Evolutionary conservation across 2,888 invertebrate genomes (phyloP).

Genomic region (Lumbricus terrestris): DNA sequence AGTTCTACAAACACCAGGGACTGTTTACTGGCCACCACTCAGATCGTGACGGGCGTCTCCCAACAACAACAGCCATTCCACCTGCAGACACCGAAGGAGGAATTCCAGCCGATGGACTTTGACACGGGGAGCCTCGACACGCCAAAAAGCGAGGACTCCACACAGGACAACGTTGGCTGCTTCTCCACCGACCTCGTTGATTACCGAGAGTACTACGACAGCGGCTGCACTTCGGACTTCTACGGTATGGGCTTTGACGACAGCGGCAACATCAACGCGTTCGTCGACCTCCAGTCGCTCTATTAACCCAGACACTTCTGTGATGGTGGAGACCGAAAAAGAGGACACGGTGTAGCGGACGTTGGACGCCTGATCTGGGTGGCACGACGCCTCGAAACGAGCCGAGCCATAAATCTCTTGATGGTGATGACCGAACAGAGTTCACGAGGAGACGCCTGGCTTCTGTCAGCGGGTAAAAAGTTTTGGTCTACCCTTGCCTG

Average conservation of each 20-base stretch:
- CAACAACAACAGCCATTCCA: background rate
- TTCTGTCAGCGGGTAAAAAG: background rate
- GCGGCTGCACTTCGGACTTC: background rate
- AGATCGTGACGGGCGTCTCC: background rate
- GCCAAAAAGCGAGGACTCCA: background rate
- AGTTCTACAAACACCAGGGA: background rate
- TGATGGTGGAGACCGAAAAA: background rate
- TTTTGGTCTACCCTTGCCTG: background rate
- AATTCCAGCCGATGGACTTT: background rate
- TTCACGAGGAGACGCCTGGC: background rate
- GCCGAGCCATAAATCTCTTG: background rate
- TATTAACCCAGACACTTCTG: slow-evolving; percentile 12
- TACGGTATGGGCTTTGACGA: background rate
- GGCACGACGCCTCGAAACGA: background rate
- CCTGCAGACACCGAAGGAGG: background rate
- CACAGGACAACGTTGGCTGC: background rate
- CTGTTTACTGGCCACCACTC: background rate
- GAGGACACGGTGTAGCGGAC: background rate
- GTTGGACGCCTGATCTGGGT: background rate
- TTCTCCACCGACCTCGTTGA: background rate
- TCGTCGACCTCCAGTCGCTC: background rate
- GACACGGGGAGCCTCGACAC: background rate
- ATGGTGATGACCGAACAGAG: background rate
- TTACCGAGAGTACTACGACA: background rate
- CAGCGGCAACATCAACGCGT: background rate